Base-by-base conservation (phyloP, 2,113 vertebrate species). In the Malurus alboscapulatus region DNA sequence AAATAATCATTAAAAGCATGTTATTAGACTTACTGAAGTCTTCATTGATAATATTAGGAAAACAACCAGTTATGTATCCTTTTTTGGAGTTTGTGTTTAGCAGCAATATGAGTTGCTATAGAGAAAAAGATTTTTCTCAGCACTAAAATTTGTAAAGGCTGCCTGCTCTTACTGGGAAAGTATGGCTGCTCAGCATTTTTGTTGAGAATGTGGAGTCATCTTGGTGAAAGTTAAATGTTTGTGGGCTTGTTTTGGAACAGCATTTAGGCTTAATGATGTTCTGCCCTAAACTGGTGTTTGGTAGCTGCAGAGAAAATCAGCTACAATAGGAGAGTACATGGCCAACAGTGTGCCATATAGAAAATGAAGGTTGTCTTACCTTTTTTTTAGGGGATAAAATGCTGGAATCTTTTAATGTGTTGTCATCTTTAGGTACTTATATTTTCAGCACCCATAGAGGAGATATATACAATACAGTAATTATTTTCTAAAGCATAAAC, bases 331-430 rank as follows among this genome's bases (percentile, higher is more conserved):
- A 51, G 48, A 57, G 7, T 45, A 19, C 10, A 5, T 36, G 57
- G 16, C 59, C 55, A 65, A 11, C 29, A 11, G 22, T 0, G 0
- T 71, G 32, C 1, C 2, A 1, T 51, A 17, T 7, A 34, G 66
- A 59, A 79, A 93, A 57, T 40, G 2, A 62, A 82, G 58, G 19
- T 63, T 55, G 17, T 38, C 26, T 1, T 61, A 30, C 27, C 18
- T 14, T 71, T 84, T 85, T 85, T 54, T 40, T 17, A 58, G 42
- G 54, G 34, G 15, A 45, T 86, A 45, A 83, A 86, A 45, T 65
- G 42, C 50, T 80, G 83, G 26, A 62, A 58, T 77, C 34, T 80
- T 40, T 30, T 25, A 63, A 38, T 54, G 5, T 59, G 4, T 62
- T 89, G 53, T 44, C 29, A 26, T 67, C 13, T 67, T 55, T 18